A percentile compares a stretch with the other conserved stretches of the same genome.
Conservation (phyloP, 2,797 vertebrate species). For the Delichon dasypus region DNA sequence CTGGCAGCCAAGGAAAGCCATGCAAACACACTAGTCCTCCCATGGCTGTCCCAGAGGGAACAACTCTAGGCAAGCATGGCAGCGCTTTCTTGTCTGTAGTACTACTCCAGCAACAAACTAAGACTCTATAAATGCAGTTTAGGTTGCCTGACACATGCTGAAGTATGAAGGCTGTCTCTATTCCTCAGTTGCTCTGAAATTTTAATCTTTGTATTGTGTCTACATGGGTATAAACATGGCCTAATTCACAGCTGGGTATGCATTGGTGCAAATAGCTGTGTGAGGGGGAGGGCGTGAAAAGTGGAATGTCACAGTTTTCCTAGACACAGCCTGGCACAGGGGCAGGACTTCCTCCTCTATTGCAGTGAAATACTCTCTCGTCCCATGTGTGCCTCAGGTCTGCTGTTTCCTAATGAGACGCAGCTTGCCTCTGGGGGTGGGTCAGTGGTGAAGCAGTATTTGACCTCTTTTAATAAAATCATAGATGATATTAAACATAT, state of each 20-base stretch:
- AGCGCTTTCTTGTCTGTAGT: background rate
- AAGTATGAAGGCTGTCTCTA: background rate
- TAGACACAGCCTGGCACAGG: background rate
- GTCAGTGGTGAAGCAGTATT: background rate
- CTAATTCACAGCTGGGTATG: background rate
- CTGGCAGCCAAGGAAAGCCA: constrained; percentile 4
- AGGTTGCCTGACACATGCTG: background rate
- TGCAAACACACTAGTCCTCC: background rate
- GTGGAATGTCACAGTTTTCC: background rate
- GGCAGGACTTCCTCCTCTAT: background rate
- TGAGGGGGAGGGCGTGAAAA: background rate
- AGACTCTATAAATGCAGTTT: background rate
- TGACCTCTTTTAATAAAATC: background rate
- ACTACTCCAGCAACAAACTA: background rate
- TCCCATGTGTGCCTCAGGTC: background rate
- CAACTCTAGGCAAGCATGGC: background rate
- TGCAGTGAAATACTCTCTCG: background rate
- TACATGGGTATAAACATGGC: background rate
- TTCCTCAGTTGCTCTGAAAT: background rate
- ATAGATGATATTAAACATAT: background rate
- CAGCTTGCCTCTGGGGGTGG: background rate
- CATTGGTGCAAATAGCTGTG: background rate
- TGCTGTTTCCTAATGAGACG: background rate
- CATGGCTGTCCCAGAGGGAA: background rate
- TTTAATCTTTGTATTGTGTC: background rate